Conservation (phyloP, 2,113 vertebrate species). For the Cavia aperea region DNA sequence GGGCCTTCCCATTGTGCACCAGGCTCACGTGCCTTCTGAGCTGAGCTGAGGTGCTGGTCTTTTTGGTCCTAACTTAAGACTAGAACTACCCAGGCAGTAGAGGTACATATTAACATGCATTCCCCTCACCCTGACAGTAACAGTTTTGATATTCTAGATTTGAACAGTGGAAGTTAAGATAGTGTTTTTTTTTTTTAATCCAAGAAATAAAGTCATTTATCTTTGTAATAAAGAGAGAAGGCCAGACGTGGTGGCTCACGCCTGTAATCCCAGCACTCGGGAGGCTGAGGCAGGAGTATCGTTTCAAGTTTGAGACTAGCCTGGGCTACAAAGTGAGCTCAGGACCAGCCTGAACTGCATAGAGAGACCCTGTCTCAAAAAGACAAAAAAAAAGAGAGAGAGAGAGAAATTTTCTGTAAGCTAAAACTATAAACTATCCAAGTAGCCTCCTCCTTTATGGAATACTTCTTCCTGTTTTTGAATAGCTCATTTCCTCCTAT, state of each 20-base stretch:
- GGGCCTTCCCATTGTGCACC: not conserved
- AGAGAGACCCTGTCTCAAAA: too few relatives aligned
- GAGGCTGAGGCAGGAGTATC: too few relatives aligned
- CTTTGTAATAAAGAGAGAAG: conserved; percentile 2
- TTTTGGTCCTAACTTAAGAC: not conserved
- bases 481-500: not conserved
- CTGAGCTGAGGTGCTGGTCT: not conserved
- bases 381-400: not conserved
- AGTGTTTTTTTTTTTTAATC: conserved; percentile 35
- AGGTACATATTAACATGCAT: not conserved
- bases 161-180: not conserved
- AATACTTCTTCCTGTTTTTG: conserved; percentile 35
- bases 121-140: not conserved
- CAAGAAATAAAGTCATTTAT: not conserved
- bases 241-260: too few relatives aligned
- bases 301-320: too few relatives aligned
- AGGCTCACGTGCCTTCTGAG: not conserved
- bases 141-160: conserved; percentile 30
- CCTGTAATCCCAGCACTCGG: too few relatives aligned
- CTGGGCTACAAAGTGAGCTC: too few relatives aligned
- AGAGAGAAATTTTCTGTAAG: conserved; percentile 5
- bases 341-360: too few relatives aligned
- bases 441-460: not conserved
- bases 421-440: not conserved
- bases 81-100: not conserved